phyloP scores from a whole-genome alignment of 2,797 vertebrate species.

The Xiphorhynchus erythropygius region DNA sequence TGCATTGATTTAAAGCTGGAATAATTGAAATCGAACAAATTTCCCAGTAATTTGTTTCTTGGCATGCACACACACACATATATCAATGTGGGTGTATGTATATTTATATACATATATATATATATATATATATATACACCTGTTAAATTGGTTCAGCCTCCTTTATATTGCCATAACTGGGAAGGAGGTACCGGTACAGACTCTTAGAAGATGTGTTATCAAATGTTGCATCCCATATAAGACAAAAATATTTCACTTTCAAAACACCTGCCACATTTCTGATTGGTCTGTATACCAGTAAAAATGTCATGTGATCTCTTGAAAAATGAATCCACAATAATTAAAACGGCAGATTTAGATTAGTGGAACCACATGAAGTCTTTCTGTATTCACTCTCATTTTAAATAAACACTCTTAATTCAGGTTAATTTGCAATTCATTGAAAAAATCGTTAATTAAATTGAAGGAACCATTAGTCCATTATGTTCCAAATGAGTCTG shows the following conservation, averaged over 20 bases:
- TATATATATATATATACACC: rapidly evolving
- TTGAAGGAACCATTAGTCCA: not conserved
- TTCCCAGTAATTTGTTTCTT: not conserved
- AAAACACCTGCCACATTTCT: not conserved
- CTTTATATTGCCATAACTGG: not conserved
- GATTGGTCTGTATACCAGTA: not conserved
- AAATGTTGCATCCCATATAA: not conserved
- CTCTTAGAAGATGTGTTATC: not conserved
- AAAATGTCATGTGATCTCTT: rapidly evolving
- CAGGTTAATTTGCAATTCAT: not conserved
- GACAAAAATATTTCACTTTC: not conserved
- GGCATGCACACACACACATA: not conserved
- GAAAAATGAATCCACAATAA: not conserved
- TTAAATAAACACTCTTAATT: not conserved
- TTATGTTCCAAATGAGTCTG: not conserved
- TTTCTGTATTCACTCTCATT: not conserved
- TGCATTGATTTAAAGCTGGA: not conserved
- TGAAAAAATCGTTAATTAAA: not conserved
- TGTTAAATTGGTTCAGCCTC: not conserved
- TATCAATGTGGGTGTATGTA: not conserved
- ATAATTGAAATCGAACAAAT: not conserved
- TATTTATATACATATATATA: not conserved
- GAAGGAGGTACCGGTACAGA: not conserved
- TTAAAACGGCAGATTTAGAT: not conserved
- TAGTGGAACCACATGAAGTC: not conserved